A percentile compares a stretch with the other conserved stretches of the same genome.
Conservation (phyloP, 2,797 vertebrate genomes). For the Poecilia wingei region DNA sequence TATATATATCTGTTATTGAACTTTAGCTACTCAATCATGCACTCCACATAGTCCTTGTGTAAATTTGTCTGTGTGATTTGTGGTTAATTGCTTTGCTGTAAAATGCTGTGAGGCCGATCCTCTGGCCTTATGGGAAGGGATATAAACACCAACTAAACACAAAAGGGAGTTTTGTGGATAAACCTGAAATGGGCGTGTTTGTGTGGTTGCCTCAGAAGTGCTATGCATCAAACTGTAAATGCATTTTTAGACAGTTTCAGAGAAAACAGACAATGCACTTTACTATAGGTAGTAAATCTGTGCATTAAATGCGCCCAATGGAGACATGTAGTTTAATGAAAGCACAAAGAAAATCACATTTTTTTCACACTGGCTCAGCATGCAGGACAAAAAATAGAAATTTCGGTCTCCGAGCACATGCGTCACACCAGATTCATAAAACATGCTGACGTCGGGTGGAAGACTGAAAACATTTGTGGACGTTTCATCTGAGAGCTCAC, state of each 20-base stretch:
- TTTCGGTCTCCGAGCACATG: slow-evolving; percentile 2
- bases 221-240: slow-evolving; percentile 29
- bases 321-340: slow-evolving; percentile 39
- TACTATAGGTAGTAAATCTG: slow-evolving; percentile 35
- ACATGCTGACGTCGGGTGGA: slow-evolving; percentile 26
- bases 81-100: slow-evolving; percentile 51
- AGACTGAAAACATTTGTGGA: slow-evolving; percentile 10
- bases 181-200: neutral
- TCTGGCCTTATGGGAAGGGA: slow-evolving; percentile 46
- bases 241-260: slow-evolving; percentile 32
- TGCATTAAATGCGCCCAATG: neutral
- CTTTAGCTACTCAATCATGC: neutral
- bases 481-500: neutral
- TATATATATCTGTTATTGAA: neutral
- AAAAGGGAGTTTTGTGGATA: slow-evolving; percentile 21
- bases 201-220: neutral
- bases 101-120: slow-evolving; percentile 39
- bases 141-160: slow-evolving; percentile 52
- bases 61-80: slow-evolving; percentile 12
- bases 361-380: slow-evolving; percentile 48
- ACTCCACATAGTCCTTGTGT: neutral
- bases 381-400: slow-evolving; percentile 43
- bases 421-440: slow-evolving; percentile 13
- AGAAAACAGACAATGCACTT: slow-evolving; percentile 43
- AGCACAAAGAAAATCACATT: slow-evolving; percentile 68